Percentiles rank a stretch among this genome's conserved stretches.
Conservation (phyloP, 2,888 invertebrate genomes). For the Siphlonurus alternatus region DNA sequence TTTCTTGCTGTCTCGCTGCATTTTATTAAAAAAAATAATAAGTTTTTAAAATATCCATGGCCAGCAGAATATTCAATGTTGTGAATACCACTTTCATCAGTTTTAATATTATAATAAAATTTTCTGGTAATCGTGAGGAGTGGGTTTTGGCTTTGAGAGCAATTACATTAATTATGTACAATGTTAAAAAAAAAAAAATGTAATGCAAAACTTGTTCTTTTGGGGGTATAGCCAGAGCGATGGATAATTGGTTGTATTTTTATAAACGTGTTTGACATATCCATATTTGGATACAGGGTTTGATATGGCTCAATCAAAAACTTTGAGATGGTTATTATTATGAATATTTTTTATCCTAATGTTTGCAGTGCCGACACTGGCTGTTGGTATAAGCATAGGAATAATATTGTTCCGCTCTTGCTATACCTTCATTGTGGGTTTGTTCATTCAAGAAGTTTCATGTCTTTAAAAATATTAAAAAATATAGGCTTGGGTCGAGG, state of each 20-base stretch:
- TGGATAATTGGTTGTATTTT: background rate
- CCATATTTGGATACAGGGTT: background rate
- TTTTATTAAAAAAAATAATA: background rate
- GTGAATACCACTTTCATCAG: background rate
- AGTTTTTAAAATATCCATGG: background rate
- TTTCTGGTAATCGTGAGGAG: conserved; percentile 3
- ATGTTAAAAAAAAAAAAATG: background rate
- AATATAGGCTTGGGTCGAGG: conserved; percentile 16
- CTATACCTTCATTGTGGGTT: background rate
- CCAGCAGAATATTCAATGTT: background rate
- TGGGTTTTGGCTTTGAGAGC: conserved; percentile 4
- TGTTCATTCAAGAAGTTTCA: conserved; percentile 1
- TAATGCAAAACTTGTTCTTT: background rate
- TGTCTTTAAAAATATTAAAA: background rate
- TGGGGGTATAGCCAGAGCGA: background rate
- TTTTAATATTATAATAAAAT: background rate
- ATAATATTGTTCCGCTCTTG: background rate
- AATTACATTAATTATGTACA: conserved; percentile 3
- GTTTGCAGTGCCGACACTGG: background rate
- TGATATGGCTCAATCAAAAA: background rate
- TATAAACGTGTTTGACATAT: background rate
- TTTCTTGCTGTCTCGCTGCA: background rate
- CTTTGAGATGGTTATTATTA: background rate
- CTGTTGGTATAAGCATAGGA: background rate
- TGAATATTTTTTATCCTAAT: background rate